These are phyloP conservation scores for Accipiter cooperii DNA, from an alignment of 2,113 vertebrate genomes.

Conservation along the genomic window DNA sequence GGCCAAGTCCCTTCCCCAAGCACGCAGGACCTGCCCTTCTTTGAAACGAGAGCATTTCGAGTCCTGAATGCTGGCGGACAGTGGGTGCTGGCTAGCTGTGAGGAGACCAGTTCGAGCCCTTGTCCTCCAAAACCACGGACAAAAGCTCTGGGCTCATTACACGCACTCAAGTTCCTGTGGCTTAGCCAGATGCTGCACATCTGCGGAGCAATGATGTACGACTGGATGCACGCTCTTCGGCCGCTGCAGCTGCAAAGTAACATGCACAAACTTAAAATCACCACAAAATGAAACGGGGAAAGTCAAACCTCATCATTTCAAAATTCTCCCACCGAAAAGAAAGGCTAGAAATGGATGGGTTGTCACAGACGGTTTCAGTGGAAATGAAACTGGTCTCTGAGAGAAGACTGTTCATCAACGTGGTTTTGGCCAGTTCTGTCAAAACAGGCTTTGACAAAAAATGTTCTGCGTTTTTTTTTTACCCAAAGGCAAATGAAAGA, in stretches of 20 bases:
- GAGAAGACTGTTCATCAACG: neutral
- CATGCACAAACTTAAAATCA: neutral
- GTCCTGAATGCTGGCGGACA: neutral
- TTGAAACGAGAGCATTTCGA: neutral
- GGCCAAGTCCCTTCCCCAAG: neutral
- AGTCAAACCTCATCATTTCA: neutral
- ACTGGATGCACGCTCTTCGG: neutral
- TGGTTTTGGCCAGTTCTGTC: neutral
- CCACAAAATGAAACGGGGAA: neutral
- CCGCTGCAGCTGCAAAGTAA: neutral
- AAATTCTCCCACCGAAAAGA: neutral
- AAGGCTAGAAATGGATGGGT: neutral
- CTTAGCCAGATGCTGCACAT: neutral
- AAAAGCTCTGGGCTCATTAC: neutral
- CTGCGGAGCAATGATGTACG: fast-evolving
- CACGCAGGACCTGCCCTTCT: neutral
- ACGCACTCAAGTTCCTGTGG: fast-evolving
- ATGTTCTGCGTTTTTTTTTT: neutral
- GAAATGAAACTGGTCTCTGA: neutral
- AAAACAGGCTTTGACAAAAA: neutral
- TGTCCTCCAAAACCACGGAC: neutral
- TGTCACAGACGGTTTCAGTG: neutral
- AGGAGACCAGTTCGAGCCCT: neutral
- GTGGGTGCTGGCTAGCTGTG: neutral
- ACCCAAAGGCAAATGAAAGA: slow-evolving; percentile 36